Evolutionary conservation across 2,888 invertebrate species (phyloP), one percentile per base, ranked within the genome.

Genomic region (Euspilapteryx auroguttella): DNA sequence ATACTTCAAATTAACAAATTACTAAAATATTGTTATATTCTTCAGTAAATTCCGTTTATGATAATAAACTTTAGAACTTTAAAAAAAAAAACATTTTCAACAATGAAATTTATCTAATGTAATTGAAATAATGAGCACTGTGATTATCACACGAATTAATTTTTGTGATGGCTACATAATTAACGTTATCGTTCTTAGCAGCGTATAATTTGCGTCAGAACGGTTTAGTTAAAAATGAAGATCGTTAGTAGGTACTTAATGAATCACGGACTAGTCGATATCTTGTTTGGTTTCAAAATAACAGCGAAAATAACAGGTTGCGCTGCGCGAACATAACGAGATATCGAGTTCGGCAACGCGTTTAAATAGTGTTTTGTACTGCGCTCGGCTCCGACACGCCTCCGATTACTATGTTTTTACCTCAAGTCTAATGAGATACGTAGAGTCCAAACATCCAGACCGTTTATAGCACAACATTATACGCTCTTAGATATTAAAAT

Each of bases 181-280:
- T 64, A 65, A 50, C 52, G 53, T 63, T 49, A 52, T 59, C 50
- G 53, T 45, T 55, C 41, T 49, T 55, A 63, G 52, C 58, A 65
- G 58, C 49, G 52, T 71, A 63, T 71, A 73, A 73, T 73, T 69
- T 71, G 65, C 51, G 65, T 69, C 62, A 57, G 62, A 66, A 66
- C 63, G 55, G 65, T 68, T 66, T 59, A 49, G 55, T 56, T 55
- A 55, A 49, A 56, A 53, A 64, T 63, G 58, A 61, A 56, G 55
- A 62, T 58, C 41, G 59, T 63, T 57, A 52, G 50, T 46, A 45
- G 5, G 20, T 35, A n/a, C n/a, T n/a, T n/a, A 38, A 48, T 63
- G 62, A 62, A 51, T 62, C 61, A 49, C 40, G 55, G 52, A 32
- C 42, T 44, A 54, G 58, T 56, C 59, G 55, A 56, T 58, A 63